Percentiles rank a stretch among this genome's conserved stretches.
phyloP scores from a whole-genome alignment of 2,797 vertebrate genomes.

The Syndactyla subalaris region DNA sequence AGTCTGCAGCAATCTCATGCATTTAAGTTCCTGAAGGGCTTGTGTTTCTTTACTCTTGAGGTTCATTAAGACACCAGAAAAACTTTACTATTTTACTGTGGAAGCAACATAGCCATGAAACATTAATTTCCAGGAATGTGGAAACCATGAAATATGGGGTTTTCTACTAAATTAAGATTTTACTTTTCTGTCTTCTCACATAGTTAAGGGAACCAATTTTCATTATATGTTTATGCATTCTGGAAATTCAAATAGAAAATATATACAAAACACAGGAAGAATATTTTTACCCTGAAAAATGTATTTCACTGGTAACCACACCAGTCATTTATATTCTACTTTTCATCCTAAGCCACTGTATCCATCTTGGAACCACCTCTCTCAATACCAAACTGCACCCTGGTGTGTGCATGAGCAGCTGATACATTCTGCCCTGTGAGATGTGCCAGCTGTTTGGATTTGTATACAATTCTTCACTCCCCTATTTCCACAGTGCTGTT shows the following conservation, averaged over 20 bases:
- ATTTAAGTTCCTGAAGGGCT: constrained; percentile 8
- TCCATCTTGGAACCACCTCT: background rate
- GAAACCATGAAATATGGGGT: background rate
- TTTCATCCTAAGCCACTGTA: background rate
- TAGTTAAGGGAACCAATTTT: constrained; percentile 7
- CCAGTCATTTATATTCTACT: background rate
- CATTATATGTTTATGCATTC: background rate
- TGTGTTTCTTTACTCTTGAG: constrained; percentile 38
- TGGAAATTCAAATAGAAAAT: background rate
- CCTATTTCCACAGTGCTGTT: background rate
- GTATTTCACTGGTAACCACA: background rate
- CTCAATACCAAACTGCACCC: background rate
- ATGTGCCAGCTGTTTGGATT: background rate
- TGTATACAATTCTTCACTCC: background rate
- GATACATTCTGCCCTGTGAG: background rate
- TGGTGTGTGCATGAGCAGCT: background rate
- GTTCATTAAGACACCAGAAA: constrained; percentile 53
- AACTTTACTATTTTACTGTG: constrained; percentile 41
- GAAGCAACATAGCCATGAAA: constrained; percentile 47
- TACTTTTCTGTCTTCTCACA: constrained; percentile 15
- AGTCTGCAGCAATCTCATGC: background rate
- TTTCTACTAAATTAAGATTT: constrained; percentile 49
- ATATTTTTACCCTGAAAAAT: constrained; percentile 10
- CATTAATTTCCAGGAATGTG: constrained; percentile 49
- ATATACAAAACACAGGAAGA: background rate